Percentiles rank a stretch among this genome's conserved stretches.
Evolutionary conservation across 2,888 invertebrate genomes (phyloP).

Genomic region (Lepetodrilus schrolli): DNA sequence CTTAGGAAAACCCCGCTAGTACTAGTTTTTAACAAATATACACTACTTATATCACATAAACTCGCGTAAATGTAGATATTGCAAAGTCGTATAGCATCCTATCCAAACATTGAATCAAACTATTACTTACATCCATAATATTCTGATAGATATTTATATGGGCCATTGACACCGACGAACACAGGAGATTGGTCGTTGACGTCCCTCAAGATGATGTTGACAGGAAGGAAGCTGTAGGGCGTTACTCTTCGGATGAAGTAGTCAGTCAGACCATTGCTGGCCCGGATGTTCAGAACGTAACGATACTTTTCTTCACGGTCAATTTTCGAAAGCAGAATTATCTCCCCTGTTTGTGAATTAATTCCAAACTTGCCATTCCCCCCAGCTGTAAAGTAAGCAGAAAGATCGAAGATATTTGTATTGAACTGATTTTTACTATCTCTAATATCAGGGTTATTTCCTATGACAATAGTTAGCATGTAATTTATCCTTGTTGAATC

Average conservation of each 20-base stretch:
- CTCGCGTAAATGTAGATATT: too few species aligned
- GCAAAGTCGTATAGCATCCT: not conserved
- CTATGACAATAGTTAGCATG: too few species aligned
- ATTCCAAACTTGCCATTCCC: constrained; percentile 86
- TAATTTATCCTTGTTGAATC: too few species aligned
- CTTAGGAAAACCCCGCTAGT: too few species aligned
- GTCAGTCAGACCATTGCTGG: constrained; percentile 83
- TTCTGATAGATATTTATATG: constrained; percentile 55
- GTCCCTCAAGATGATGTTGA: constrained; percentile 81
- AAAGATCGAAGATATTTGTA: not conserved
- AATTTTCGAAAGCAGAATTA: constrained; percentile 86
- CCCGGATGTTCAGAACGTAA: constrained; percentile 86
- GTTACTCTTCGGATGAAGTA: not conserved
- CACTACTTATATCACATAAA: too few species aligned
- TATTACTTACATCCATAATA: constrained; percentile 81
- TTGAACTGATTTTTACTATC: too few species aligned
- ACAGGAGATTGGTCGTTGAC: constrained; percentile 84
- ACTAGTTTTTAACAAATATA: too few species aligned
- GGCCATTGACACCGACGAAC: constrained; percentile 81
- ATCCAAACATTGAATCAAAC: not conserved
- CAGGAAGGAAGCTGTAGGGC: constrained; percentile 81
- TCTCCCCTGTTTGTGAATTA: constrained; percentile 86
- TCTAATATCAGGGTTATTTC: too few species aligned
- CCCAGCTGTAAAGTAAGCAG: constrained; percentile 71
- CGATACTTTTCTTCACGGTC: constrained; percentile 85